Evolutionary conservation across 2,113 vertebrate genomes (phyloP), one percentile per base, ranked within the genome.

Genomic region (Murina feae): DNA sequence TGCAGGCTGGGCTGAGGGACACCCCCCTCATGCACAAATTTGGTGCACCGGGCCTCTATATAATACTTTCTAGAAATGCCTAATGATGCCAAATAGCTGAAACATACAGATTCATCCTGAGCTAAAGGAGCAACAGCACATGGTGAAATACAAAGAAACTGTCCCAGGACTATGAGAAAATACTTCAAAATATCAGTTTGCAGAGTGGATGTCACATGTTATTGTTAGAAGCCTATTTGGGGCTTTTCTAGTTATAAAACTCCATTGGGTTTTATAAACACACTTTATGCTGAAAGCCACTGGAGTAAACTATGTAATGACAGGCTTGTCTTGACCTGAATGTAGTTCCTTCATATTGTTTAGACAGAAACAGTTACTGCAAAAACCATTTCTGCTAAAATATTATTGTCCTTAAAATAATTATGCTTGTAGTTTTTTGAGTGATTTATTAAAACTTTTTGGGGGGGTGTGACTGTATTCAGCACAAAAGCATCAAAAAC

Each of bases 191-290:
- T 13, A 32, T 14, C 47, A 7, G 16, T 12, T 28, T 88, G 35
- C 72, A 78, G 23, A n/a, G 1, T 51, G 39, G 75, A 55, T 3
- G 37, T 6, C 30, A 35, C 1, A 0, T 51, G 39, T 53, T 63
- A 39, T 17, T 47, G 18, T 47, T 49, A 39, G 44, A 16, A 76
- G 13, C 39, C 30, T 80, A 82, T 72, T 32, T 68, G 30, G 23
- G 49, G 20, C 23, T 69, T 85, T 76, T 11, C 63, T 89, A 63
- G 30, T 94, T 90, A 86, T 53, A 91, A 94, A 93, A 84, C n/a
- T 47, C 75, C 55, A 86, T 5, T 71, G 71, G 9, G 37, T 49
- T 86, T 86, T 42, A 37, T 47, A 87, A 86, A 78, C 44, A 83
- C 37, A 79, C 69, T 91, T 71, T 75, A 74, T 17, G 35, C 21